phyloP scores from a whole-genome alignment of 1,140 invertebrate genomes.

The Listronotus oregonensis region DNA sequence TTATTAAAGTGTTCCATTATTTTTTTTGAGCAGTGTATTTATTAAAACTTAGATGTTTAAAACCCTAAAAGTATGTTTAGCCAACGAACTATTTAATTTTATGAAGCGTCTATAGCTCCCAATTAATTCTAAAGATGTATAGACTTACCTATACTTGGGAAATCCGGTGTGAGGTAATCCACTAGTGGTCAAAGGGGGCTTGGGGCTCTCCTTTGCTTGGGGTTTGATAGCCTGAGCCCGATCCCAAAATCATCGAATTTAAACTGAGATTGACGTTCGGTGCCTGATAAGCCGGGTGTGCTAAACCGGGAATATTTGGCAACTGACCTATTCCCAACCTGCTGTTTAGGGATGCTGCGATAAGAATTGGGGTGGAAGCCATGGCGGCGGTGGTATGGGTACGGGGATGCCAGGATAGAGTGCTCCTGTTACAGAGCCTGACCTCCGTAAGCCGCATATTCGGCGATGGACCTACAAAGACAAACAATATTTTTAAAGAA shows the following conservation, averaged over 20 bases:
- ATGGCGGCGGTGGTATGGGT: conserved; percentile 38
- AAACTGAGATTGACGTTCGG: conserved; percentile 9
- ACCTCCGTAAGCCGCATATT: conserved; percentile 23
- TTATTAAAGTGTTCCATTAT: too few species aligned
- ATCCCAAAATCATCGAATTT: conserved; percentile 17
- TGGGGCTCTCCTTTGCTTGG: conserved; percentile 25
- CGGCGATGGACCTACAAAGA: neutral
- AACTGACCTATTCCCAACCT: conserved; percentile 16
- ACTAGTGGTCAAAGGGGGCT: neutral
- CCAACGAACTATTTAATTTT: too few species aligned
- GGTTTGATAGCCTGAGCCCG: conserved; percentile 8
- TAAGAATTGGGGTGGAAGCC: conserved; percentile 37
- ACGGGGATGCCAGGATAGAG: conserved; percentile 46
- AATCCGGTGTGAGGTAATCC: conserved; percentile 12
- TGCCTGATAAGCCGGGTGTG: conserved; percentile 31
- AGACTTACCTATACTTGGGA: conserved; percentile 7
- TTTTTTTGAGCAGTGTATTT: too few species aligned
- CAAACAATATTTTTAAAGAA: too few species aligned
- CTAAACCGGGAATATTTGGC: conserved; percentile 24
- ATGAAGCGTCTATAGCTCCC: too few species aligned
- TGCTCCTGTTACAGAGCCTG: conserved; percentile 41
- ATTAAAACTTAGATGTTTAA: too few species aligned
- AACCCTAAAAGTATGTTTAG: too few species aligned
- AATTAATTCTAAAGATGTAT: too few species aligned
- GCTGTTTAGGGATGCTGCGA: conserved; percentile 14